Percentiles rank a stretch among this genome's conserved stretches.
Conservation (phyloP, 2,888 invertebrate species). For the Meteorus cinctellus region DNA sequence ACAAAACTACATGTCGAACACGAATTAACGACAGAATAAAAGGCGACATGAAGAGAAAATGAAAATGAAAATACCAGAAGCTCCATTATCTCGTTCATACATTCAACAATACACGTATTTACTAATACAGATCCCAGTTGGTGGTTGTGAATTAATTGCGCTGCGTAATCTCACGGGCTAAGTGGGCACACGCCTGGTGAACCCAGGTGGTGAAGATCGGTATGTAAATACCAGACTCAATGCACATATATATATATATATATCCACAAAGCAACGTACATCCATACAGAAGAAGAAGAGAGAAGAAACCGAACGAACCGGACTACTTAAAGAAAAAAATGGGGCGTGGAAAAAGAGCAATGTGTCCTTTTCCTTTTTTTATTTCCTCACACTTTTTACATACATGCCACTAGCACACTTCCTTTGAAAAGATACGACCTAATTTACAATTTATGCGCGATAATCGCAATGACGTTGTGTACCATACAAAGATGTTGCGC, state of each 20-base stretch:
- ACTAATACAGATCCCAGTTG: slow-evolving; percentile 38
- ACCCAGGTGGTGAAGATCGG: slow-evolving; percentile 41
- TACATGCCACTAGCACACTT: slow-evolving; percentile 13
- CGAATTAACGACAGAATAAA: neutral
- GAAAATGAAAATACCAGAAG: neutral
- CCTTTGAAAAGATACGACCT: slow-evolving; percentile 51
- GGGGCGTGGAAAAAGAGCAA: slow-evolving; percentile 21
- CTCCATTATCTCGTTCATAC: neutral
- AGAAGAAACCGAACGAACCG: neutral
- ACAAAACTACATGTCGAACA: neutral
- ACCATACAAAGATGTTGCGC: slow-evolving; percentile 20
- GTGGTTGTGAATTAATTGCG: slow-evolving; percentile 49
- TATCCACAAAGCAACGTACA: slow-evolving; percentile 5
- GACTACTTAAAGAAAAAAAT: neutral
- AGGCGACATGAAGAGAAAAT: neutral
- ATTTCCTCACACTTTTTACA: neutral
- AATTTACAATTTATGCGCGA: slow-evolving; percentile 53
- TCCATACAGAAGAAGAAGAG: slow-evolving; percentile 11
- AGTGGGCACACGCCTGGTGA: slow-evolving; percentile 46
- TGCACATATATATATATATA: neutral
- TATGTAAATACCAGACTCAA: slow-evolving; percentile 46
- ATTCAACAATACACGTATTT: neutral
- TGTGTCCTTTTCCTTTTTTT: slow-evolving; percentile 3
- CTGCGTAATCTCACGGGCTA: slow-evolving; percentile 50
- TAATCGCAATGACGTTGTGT: slow-evolving; percentile 40